phyloP scores from a whole-genome alignment of 1,140 invertebrate species.

The Coenobita brevimanus region DNA sequence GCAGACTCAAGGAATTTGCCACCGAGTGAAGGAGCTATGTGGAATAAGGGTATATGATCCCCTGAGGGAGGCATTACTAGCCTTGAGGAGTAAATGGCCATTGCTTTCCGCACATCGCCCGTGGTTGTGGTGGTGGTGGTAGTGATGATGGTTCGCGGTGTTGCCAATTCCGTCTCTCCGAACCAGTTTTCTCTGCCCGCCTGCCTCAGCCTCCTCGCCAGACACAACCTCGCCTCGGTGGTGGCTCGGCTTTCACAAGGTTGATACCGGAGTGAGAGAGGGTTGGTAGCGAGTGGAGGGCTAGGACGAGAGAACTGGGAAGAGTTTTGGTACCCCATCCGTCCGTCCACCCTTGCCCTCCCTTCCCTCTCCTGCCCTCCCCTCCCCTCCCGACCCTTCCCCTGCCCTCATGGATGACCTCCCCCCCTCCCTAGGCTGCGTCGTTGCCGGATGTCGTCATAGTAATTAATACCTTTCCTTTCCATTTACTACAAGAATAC shows the following conservation, averaged over 20 bases:
- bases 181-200: not conserved
- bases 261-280: too few relatives aligned
- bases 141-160: conserved; percentile 32
- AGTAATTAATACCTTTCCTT: not conserved
- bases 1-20: too few relatives aligned
- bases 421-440: conserved; percentile 16
- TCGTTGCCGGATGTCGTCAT: conserved; percentile 31
- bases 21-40: too few relatives aligned
- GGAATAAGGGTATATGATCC: conserved; percentile 7
- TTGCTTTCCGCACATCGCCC: conserved; percentile 57
- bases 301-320: conserved; percentile 15
- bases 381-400: too few relatives aligned
- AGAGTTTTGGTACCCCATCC: conserved; percentile 43
- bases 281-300: too few relatives aligned
- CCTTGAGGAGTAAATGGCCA: conserved; percentile 59
- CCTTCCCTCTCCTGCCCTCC: too few relatives aligned
- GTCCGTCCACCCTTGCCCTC: not conserved
- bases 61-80: conserved; percentile 44
- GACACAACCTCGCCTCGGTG: too few relatives aligned
- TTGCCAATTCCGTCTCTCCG: conserved; percentile 21
- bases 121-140: too few relatives aligned
- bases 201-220: not conserved
- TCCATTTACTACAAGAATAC: too few relatives aligned
- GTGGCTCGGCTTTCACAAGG: too few relatives aligned
- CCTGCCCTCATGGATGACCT: conserved; percentile 34